Percentiles rank a stretch among this genome's conserved stretches.
Evolutionary conservation across 2,113 vertebrate species (phyloP).

Genomic region (Syngnathus typhle): DNA sequence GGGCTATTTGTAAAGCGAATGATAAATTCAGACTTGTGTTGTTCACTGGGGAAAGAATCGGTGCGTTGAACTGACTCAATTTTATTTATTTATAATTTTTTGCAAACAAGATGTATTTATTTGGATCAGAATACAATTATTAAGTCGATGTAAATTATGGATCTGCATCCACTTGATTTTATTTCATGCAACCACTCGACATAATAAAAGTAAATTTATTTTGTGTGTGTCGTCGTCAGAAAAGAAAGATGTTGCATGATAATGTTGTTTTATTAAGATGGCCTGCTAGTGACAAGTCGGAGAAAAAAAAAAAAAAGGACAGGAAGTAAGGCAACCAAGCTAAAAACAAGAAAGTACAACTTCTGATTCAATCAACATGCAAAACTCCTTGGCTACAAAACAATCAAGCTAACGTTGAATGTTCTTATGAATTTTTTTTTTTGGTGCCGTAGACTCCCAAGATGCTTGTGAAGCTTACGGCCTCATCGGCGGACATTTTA

Average conservation of each 20-base stretch:
- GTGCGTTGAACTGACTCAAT: too few relatives aligned
- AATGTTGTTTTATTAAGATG: background rate
- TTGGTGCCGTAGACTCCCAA: background rate
- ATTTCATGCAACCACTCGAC: too few relatives aligned
- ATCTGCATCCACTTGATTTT: too few relatives aligned
- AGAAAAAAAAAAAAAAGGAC: background rate
- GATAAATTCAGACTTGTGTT: background rate
- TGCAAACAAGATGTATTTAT: too few relatives aligned
- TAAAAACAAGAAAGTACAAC: background rate
- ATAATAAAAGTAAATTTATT: too few relatives aligned
- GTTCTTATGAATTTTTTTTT: background rate
- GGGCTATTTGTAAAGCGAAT: background rate
- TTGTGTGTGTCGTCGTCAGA: too few relatives aligned
- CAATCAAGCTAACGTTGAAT: background rate
- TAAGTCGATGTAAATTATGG: too few relatives aligned
- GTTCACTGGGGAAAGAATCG: too few relatives aligned
- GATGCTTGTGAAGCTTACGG: rapidly evolving
- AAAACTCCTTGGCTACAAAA: background rate
- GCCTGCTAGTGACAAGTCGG: background rate
- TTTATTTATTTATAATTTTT: too few relatives aligned
- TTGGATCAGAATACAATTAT: too few relatives aligned
- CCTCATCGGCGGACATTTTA: rapidly evolving
- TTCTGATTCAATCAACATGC: background rate
- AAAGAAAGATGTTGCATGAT: too few relatives aligned
- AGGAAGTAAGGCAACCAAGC: background rate